Conservation (phyloP, 2,113 vertebrate species). For the Alethe diademata region DNA sequence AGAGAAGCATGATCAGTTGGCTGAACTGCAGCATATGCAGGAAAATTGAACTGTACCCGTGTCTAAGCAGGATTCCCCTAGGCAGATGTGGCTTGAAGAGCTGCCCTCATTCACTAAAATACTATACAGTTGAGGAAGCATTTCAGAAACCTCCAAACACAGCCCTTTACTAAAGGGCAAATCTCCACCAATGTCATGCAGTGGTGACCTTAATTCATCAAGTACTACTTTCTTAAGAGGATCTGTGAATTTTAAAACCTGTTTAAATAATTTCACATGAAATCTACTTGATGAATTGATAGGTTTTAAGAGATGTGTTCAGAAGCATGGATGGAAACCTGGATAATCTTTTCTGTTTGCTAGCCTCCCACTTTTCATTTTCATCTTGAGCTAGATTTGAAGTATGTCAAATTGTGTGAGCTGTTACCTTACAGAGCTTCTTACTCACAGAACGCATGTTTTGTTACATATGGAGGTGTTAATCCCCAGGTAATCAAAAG, state of each 20-base stretch:
- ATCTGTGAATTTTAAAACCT: not conserved
- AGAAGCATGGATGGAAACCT: not conserved
- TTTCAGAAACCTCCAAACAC: not conserved
- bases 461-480: slow-evolving; percentile 57
- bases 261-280: not conserved
- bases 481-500: slow-evolving; percentile 61
- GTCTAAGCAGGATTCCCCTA: not conserved
- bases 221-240: not conserved
- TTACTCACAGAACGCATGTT: slow-evolving; percentile 32
- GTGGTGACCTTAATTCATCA: not conserved
- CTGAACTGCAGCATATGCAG: not conserved
- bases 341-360: not conserved
- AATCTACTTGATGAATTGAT: not conserved
- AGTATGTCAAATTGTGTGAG: not conserved
- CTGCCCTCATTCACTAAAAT: not conserved
- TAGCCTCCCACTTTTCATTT: not conserved
- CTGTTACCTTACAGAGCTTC: not conserved
- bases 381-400: not conserved
- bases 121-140: not conserved
- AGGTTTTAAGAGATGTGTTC: not conserved
- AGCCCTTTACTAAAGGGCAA: not conserved
- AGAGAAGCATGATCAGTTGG: not conserved
- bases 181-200: not conserved
- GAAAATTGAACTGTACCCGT: not conserved
- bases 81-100: not conserved